phyloP scores from a whole-genome alignment of 2,888 invertebrate species.

The Microdon myrmicae region DNA sequence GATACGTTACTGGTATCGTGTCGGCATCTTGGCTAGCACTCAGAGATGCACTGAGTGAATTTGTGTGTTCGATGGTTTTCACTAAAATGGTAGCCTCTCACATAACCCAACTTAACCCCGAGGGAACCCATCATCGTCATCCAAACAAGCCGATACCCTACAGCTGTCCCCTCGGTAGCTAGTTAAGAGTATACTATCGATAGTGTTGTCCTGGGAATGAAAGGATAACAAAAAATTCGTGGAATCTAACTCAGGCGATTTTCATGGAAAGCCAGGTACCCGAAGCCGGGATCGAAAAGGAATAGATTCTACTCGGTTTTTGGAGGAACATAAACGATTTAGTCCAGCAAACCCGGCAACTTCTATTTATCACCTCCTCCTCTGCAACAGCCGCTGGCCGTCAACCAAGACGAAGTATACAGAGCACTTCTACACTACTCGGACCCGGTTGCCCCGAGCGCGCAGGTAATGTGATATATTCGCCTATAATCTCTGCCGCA shows the following conservation, averaged over 20 bases:
- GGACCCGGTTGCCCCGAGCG: constrained; percentile 34
- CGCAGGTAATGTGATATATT: constrained; percentile 50
- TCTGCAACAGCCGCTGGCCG: constrained; percentile 35
- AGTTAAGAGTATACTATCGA: constrained; percentile 18
- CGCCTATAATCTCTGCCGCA: constrained; percentile 49
- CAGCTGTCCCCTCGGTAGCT: constrained; percentile 31
- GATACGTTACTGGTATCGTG: constrained; percentile 31
- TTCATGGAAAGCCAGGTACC: too few species aligned
- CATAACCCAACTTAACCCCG: constrained; percentile 51
- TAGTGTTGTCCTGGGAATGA: too few species aligned
- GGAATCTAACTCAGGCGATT: constrained; percentile 21
- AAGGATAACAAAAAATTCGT: constrained; percentile 10
- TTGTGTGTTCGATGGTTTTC: constrained; percentile 49
- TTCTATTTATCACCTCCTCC: constrained; percentile 49
- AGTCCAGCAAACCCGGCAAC: constrained; percentile 47
- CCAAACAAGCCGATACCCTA: constrained; percentile 10
- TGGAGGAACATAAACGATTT: constrained; percentile 49
- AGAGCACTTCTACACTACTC: constrained; percentile 1
- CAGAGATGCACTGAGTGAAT: constrained; percentile 46
- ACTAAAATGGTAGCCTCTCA: constrained; percentile 50
- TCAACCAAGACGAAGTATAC: not conserved
- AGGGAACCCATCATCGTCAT: constrained; percentile 42
- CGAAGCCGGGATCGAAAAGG: too few species aligned
- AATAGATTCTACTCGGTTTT: constrained; percentile 15
- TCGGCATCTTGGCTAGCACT: constrained; percentile 47